Base-by-base conservation (phyloP, 2,888 invertebrate species). In the Leptinotarsa juncta region DNA sequence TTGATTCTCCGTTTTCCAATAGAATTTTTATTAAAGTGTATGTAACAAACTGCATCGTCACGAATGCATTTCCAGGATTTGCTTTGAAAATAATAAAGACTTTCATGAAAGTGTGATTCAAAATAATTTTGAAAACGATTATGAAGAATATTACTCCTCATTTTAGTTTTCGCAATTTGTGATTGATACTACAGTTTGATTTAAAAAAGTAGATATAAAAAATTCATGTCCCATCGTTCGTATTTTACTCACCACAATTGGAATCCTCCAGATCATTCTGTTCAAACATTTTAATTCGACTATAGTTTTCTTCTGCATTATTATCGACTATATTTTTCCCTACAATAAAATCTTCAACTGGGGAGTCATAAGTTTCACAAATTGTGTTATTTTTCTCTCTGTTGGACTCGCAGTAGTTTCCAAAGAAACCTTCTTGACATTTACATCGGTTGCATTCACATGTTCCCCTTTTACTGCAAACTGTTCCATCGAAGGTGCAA, bases 381-480 rank as follows among this genome's bases (percentile, higher is more conserved):
- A 90, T 85, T 1, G 89, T 89, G 79, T 90, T 90, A 75, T 90
- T 4, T 0, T 57, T 90, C 0, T 87, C 87, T 1, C 89, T 86
- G 77, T 90, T 90, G 7, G 88, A 88, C 83, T 91, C 91, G 73
- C 91, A 91, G 83, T 88, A 91, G 66, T 82, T 84, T 26, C 91
- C 91, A 0, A 87, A 83, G 79, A 89, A 91, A 49, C 83, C 81
- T 12, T 76, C 66, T 0, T 77, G 53, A 71, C 86, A 86, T 18
- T 77, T 48, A 73, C 86, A 86, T 68, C 78, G 73, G 84, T 95
- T 95, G 84, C 97, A 97, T 18, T 90, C 90, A 84, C 97, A 97
- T 3, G 89, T 88, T 1, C 97, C 97, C 50, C 92, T 91, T 0
- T 92, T 93, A 1, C 93, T 94, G 84, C 95, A 96, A 5, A 91